These are phyloP conservation scores for Proisotoma minuta DNA, from an alignment of 2,888 invertebrate genomes.

Conservation along the genomic window DNA sequence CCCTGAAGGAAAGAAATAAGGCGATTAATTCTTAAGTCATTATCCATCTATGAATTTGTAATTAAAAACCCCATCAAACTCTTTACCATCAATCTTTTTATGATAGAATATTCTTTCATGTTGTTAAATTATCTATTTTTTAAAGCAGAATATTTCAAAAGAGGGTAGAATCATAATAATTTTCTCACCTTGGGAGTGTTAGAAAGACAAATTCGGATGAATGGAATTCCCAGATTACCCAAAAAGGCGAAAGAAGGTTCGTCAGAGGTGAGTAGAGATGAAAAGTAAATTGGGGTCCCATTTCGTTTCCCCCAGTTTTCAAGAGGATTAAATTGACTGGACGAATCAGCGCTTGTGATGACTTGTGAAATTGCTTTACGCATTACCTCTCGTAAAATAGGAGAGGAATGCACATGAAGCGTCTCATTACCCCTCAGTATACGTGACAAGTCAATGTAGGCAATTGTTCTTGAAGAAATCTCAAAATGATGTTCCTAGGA, in stretches of 20 bases:
- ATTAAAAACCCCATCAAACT: not conserved
- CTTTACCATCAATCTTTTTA: too few relatives aligned
- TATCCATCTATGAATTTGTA: too few relatives aligned
- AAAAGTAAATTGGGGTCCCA: slow-evolving; percentile 37
- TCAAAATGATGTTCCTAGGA: slow-evolving; percentile 46
- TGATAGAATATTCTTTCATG: too few relatives aligned
- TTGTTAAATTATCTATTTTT: too few relatives aligned
- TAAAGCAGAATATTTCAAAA: too few relatives aligned
- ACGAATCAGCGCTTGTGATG: slow-evolving; percentile 26
- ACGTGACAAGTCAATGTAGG: slow-evolving; percentile 44
- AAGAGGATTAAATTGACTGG: slow-evolving; percentile 13
- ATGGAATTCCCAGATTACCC: slow-evolving; percentile 45
- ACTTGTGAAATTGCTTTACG: slow-evolving; percentile 43
- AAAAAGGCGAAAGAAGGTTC: slow-evolving; percentile 46
- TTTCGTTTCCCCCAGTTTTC: slow-evolving; percentile 1
- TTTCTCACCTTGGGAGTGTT: slow-evolving; percentile 41
- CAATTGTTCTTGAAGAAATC: slow-evolving; percentile 42
- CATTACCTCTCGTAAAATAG: slow-evolving; percentile 41
- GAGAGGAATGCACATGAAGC: slow-evolving; percentile 44
- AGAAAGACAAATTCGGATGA: slow-evolving; percentile 37
- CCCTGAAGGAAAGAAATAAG: slow-evolving; percentile 33
- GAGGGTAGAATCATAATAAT: not conserved
- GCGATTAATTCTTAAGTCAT: too few relatives aligned
- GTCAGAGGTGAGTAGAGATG: slow-evolving; percentile 39
- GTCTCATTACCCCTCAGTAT: slow-evolving; percentile 45